Evolutionary conservation across 2,797 vertebrate genomes (phyloP).

Genomic region (Bovichtus variegatus): DNA sequence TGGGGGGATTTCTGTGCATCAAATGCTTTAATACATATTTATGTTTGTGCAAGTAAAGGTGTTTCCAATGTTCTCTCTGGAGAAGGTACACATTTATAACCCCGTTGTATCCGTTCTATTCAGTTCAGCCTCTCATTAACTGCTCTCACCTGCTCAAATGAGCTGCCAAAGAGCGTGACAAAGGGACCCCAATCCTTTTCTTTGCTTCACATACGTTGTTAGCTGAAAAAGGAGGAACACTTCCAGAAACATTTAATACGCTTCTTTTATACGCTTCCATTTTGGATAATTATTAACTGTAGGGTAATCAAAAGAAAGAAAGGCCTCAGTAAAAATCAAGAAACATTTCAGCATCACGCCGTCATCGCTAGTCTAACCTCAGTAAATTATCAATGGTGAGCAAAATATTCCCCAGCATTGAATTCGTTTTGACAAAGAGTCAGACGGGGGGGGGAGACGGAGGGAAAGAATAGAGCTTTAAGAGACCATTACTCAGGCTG

Average conservation of each 20-base stretch:
- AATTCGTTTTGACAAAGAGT: conserved; percentile 35
- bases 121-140: conserved; percentile 39
- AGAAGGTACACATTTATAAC: conserved; percentile 17
- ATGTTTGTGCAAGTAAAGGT: background rate
- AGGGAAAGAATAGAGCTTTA: conserved; percentile 58
- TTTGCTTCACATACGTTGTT: conserved; percentile 37
- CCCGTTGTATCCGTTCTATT: conserved; percentile 16
- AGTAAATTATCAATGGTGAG: conserved; percentile 16
- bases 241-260: conserved; percentile 32
- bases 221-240: conserved; percentile 29
- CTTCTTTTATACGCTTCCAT: conserved; percentile 27
- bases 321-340: conserved; percentile 19
- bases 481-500: conserved; percentile 75
- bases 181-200: conserved; percentile 20
- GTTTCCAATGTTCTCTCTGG: conserved; percentile 5
- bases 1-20: conserved; percentile 1
- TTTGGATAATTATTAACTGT: conserved; percentile 41
- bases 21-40: background rate
- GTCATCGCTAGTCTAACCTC: conserved; percentile 20
- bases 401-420: conserved; percentile 27
- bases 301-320: conserved; percentile 16
- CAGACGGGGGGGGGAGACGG: background rate
- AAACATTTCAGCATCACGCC: conserved; percentile 29
- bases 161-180: conserved; percentile 17
- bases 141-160: conserved; percentile 35